Evolutionary conservation across 23 tunicate species (phyloP).

Genomic region (Ciona savignyi): DNA sequence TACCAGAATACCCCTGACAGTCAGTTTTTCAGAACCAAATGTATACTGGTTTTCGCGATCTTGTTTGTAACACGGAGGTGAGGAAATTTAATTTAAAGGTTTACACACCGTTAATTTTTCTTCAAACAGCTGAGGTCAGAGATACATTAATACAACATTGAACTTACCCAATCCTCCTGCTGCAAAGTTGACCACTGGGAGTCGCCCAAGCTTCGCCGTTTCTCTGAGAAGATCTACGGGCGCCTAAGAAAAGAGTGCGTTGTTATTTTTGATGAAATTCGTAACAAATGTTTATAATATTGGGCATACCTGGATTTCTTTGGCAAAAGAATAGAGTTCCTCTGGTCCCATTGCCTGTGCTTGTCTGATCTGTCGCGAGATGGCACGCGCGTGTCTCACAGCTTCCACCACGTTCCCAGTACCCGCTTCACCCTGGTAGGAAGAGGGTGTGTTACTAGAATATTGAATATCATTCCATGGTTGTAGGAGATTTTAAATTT

Average conservation of each 20-base stretch:
- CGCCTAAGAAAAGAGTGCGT: slow-evolving; percentile 22
- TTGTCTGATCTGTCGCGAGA: slow-evolving; percentile 48
- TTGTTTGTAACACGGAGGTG: too few species aligned
- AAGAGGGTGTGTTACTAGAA: too few species aligned
- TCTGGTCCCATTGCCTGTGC: slow-evolving; percentile 49
- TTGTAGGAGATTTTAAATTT: too few species aligned
- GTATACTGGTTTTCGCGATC: too few species aligned
- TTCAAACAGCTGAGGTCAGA: too few species aligned
- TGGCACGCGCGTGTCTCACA: slow-evolving; percentile 83
- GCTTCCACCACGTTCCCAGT: slow-evolving; percentile 90
- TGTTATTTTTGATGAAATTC: slow-evolving; percentile 1
- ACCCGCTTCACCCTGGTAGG: slow-evolving; percentile 88
- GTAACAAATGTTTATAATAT: background rate
- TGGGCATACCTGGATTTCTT: slow-evolving; percentile 45
- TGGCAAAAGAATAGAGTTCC: slow-evolving; percentile 70
- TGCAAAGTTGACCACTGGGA: slow-evolving; percentile 81
- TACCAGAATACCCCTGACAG: too few species aligned
- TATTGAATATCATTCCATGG: too few species aligned
- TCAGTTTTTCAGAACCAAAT: too few species aligned
- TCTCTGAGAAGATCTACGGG: slow-evolving; percentile 57
- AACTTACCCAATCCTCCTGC: slow-evolving; percentile 81
- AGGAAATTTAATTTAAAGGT: too few species aligned
- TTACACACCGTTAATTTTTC: too few species aligned
- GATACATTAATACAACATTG: too few species aligned
- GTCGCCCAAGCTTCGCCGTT: slow-evolving; percentile 67